Percentiles rank a stretch among this genome's conserved stretches.
phyloP scores from a whole-genome alignment of 1,140 invertebrate genomes.

The Polypedilum vanderplanki region DNA sequence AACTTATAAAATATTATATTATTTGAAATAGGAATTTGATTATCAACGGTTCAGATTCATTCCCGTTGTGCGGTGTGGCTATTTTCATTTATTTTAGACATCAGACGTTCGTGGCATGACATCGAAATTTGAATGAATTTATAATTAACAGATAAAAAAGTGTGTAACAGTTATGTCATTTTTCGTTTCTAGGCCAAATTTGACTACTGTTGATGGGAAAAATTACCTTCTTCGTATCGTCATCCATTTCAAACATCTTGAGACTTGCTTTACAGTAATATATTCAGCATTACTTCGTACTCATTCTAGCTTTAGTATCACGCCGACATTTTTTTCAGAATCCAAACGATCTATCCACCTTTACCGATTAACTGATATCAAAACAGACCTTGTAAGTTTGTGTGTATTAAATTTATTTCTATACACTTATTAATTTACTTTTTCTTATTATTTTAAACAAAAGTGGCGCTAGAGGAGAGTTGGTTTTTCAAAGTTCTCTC shows the following conservation, averaged over 20 bases:
- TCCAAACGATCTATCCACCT: background rate
- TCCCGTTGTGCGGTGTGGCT: too few species aligned
- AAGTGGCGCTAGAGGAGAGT: background rate
- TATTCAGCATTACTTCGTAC: conserved; percentile 63
- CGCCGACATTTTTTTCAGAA: conserved; percentile 36
- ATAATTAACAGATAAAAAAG: background rate
- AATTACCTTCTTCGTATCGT: conserved; percentile 68
- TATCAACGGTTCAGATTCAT: too few species aligned
- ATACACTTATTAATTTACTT: background rate
- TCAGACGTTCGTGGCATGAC: background rate
- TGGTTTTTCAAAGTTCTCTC: background rate
- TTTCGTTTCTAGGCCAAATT: conserved; percentile 49
- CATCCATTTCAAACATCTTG: conserved; percentile 64
- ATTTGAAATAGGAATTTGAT: too few species aligned
- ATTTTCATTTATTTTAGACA: background rate
- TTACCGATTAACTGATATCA: background rate
- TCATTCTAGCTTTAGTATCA: conserved; percentile 51
- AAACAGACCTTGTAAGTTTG: background rate
- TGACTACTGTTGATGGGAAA: conserved; percentile 70
- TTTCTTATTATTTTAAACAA: background rate
- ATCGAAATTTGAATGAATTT: background rate
- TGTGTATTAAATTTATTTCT: background rate
- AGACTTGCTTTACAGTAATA: conserved; percentile 60
- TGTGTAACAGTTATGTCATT: background rate
- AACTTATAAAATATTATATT: too few species aligned